These are phyloP conservation scores for Callinectes sapidus DNA, from an alignment of 2,888 invertebrate species.

Conservation along the genomic window DNA sequence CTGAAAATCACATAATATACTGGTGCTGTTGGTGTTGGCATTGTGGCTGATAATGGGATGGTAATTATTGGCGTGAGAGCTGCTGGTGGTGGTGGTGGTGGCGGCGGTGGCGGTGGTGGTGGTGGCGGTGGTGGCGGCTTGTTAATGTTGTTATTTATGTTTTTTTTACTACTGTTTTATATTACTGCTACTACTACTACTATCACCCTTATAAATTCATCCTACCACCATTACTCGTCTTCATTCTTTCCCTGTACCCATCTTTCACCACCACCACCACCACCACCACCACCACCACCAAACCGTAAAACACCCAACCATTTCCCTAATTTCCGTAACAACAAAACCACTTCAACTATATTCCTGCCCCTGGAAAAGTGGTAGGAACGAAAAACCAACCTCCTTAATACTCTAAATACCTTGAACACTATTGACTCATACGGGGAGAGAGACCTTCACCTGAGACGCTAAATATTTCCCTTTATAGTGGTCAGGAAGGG, in stretches of 20 bases:
- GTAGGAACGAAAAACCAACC: background rate
- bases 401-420: background rate
- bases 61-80: background rate
- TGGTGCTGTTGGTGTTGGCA: background rate
- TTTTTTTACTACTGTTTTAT: background rate
- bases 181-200: background rate
- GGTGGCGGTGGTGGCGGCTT: background rate
- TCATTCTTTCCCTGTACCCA: background rate
- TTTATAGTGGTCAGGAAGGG: background rate
- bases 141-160: background rate
- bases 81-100: background rate
- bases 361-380: background rate
- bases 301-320: background rate
- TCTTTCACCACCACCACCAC: background rate
- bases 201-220: background rate
- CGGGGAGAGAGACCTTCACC: background rate
- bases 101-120: background rate
- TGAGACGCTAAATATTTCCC: background rate
- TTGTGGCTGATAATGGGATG: background rate
- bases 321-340: background rate
- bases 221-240: background rate
- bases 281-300: background rate
- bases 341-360: background rate
- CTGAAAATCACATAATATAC: background rate
- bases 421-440: background rate